These are phyloP conservation scores for Monochamus alternatus DNA, from an alignment of 2,888 invertebrate species.

Conservation along the genomic window DNA sequence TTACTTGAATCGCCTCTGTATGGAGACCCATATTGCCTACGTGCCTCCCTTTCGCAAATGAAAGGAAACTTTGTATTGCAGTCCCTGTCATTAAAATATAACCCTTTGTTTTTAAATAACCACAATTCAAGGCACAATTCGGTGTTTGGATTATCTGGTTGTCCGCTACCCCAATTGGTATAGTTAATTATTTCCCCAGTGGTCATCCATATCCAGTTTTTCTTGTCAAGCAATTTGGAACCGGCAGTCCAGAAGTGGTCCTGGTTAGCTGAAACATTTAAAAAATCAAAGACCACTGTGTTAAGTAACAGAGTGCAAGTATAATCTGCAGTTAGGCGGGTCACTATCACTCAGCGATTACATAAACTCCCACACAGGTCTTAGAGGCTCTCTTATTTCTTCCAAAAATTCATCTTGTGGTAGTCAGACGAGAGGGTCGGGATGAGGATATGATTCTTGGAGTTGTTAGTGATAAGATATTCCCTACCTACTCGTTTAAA, in stretches of 20 bases:
- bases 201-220: slow-evolving; percentile 11
- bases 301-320: too few relatives aligned
- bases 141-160: not conserved
- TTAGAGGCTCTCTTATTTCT: too few relatives aligned
- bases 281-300: too few relatives aligned
- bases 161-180: not conserved
- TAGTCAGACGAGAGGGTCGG: too few relatives aligned
- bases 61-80: not conserved
- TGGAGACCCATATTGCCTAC: too few relatives aligned
- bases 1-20: not conserved
- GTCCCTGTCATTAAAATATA: not conserved
- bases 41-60: not conserved
- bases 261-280: not conserved
- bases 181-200: not conserved
- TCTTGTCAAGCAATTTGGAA: not conserved
- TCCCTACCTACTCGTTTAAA: too few relatives aligned
- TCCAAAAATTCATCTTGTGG: too few relatives aligned
- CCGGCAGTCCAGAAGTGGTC: slow-evolving; percentile 5
- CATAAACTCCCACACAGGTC: too few relatives aligned
- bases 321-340: too few relatives aligned
- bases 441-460: too few relatives aligned
- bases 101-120: not conserved
- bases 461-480: too few relatives aligned
- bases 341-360: not conserved
- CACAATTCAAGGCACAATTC: not conserved